These are phyloP conservation scores for Polydrusus pterygomalis DNA, from an alignment of 2,888 invertebrate species.

Conservation along the genomic window DNA sequence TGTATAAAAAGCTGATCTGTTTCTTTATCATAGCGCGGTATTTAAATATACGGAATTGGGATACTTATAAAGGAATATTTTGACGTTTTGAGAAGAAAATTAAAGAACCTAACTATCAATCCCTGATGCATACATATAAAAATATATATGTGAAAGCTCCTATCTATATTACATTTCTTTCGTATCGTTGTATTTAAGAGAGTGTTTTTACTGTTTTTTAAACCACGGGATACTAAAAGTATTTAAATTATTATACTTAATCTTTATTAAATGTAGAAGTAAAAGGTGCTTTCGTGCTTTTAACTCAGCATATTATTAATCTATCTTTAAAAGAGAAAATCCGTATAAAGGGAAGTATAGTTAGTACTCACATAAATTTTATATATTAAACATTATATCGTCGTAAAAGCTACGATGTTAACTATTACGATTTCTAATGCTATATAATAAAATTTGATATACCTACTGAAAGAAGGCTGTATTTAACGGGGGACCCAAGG, in stretches of 20 bases:
- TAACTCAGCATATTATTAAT: conserved; percentile 11
- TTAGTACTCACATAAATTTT: conserved; percentile 9
- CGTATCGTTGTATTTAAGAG: conserved; percentile 3
- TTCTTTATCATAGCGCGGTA: too few species aligned
- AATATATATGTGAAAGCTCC: neutral
- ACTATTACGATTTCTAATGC: neutral
- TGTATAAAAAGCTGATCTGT: too few species aligned
- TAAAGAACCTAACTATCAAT: too few species aligned
- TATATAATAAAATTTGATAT: neutral
- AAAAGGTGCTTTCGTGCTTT: conserved; percentile 13
- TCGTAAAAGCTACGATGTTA: neutral
- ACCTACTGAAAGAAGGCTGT: neutral
- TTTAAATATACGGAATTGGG: too few species aligned
- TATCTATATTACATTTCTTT: neutral
- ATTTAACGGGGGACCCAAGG: too few species aligned
- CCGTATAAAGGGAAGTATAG: conserved; percentile 3
- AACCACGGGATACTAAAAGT: conserved; percentile 4
- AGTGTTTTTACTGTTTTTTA: conserved; percentile 3
- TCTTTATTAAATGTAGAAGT: conserved; percentile 16
- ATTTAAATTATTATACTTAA: conserved; percentile 1
- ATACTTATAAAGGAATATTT: too few species aligned
- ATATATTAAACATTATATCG: neutral
- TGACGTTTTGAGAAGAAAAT: too few species aligned
- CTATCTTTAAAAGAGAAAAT: neutral
- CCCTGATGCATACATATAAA: too few species aligned